Evolutionary conservation across 2,797 vertebrate genomes (phyloP), one percentile per base, ranked within the genome.

Genomic region (Mycteria americana): DNA sequence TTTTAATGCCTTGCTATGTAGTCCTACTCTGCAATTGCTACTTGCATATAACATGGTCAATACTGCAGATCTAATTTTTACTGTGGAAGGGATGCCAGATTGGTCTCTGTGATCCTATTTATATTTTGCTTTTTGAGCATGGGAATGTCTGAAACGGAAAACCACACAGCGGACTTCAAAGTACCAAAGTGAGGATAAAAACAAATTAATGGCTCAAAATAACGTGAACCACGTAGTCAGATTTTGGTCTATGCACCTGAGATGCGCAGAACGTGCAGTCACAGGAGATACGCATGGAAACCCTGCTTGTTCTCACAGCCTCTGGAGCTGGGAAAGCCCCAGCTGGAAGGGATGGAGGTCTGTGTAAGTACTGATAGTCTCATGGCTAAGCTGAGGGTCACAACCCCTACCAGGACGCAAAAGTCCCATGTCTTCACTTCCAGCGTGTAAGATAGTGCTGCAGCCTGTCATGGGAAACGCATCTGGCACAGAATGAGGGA

Each of bases 241-340:
- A 30, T 15, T 86, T 81, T 45, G 76, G 33, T 30, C 24, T n/a
- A 0, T 1, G 13, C 5, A 5, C 7, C 33, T 0, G 11, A 57
- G 48, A 39, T 30, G 28, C 28, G 14, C 5, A 21, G 43, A 72
- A 43, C 0, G 0, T 3, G 56, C 24, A 15, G 45, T 10, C 7
- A 2, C 0, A 8, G 86, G 17, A 83, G 41, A 21, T 31, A 28
- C 2, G 2, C 2, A 0, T 0, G 54, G 45, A 5, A 10, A 30
- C 13, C 5, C 21, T 5, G 41, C 43, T 63, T 0, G 15, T 69
- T 24, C 56, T 57, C 11, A 15, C 65, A 37, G 78, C 11, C 41
- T 11, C 39, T 4, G 50, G 6, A 79, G 56, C 56, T 70, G 56
- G 28, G 25, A 22, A 15, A 37, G 62, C 25, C 88, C 62, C 75